phyloP scores from a whole-genome alignment of 2,797 vertebrate species.

The Adelosebastes latens region DNA sequence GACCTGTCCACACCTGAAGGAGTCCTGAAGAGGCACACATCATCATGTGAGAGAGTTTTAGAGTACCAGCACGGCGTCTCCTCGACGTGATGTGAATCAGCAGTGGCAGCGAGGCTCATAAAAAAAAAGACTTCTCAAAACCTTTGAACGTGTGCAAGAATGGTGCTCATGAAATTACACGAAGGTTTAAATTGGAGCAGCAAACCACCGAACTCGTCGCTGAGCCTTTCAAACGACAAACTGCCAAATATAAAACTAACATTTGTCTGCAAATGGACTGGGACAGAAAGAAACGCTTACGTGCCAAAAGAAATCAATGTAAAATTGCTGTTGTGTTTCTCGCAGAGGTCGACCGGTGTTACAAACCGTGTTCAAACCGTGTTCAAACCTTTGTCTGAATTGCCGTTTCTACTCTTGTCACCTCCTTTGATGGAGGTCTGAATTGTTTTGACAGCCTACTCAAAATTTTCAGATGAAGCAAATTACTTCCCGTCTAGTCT shows the following conservation, averaged over 20 bases:
- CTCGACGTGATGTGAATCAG: conserved; percentile 40
- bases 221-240: conserved; percentile 34
- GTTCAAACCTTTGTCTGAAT: conserved; percentile 10
- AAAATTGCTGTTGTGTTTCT: conserved; percentile 28
- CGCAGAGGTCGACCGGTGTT: background rate
- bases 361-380: conserved; percentile 4
- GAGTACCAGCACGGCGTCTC: background rate
- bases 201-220: background rate
- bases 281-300: conserved; percentile 34
- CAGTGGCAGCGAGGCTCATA: conserved; percentile 11
- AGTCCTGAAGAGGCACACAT: conserved; percentile 12
- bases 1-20: conserved; percentile 42
- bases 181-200: conserved; percentile 28
- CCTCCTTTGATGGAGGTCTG: background rate
- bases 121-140: conserved; percentile 8
- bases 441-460: conserved; percentile 28
- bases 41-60: background rate
- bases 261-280: conserved; percentile 36
- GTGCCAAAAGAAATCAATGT: conserved; percentile 25
- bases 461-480: background rate
- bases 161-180: conserved; percentile 43
- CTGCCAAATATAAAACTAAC: conserved; percentile 39
- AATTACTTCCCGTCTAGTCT: background rate
- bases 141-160: background rate
- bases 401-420: background rate